These are phyloP conservation scores for Agapetus fuscipes DNA, from an alignment of 2,888 invertebrate species.

Conservation along the genomic window DNA sequence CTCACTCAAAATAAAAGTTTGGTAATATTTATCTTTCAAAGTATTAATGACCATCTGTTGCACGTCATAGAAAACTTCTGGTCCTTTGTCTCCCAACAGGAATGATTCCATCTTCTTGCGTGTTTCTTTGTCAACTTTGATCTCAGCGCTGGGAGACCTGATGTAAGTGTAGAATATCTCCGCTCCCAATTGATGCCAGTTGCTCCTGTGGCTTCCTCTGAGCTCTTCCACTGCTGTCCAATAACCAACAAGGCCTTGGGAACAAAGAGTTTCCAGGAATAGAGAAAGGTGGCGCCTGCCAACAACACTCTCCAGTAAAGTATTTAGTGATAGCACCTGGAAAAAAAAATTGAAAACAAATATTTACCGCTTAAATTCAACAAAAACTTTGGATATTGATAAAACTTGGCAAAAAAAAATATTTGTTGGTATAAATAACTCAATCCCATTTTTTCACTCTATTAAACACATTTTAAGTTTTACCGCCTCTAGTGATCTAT, in stretches of 20 bases:
- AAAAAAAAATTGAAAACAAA: constrained; percentile 23
- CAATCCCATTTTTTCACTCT: not conserved
- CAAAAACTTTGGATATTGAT: not conserved
- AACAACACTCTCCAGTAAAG: constrained; percentile 67
- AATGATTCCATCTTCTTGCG: constrained; percentile 83
- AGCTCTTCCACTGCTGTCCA: constrained; percentile 83
- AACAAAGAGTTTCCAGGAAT: constrained; percentile 74
- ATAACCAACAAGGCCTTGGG: constrained; percentile 76
- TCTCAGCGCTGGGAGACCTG: constrained; percentile 67
- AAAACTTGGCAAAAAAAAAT: not conserved
- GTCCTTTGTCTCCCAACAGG: constrained; percentile 76
- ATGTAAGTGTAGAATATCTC: constrained; percentile 88
- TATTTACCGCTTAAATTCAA: not conserved
- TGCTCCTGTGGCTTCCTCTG: constrained; percentile 60
- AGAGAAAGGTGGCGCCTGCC: constrained; percentile 71
- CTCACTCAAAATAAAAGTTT: constrained; percentile 79
- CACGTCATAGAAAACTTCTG: constrained; percentile 80
- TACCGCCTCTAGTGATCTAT: too few relatives aligned
- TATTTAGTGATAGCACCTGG: constrained; percentile 60
- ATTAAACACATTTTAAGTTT: not conserved
- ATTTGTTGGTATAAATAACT: not conserved
- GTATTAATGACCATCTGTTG: constrained; percentile 70
- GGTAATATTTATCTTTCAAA: constrained; percentile 80
- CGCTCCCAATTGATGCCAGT: constrained; percentile 80
- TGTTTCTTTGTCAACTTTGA: constrained; percentile 71